A percentile compares a stretch with the other conserved stretches of the same genome.
Conservation (phyloP, 2,797 vertebrate genomes). For the Squalus acanthias region DNA sequence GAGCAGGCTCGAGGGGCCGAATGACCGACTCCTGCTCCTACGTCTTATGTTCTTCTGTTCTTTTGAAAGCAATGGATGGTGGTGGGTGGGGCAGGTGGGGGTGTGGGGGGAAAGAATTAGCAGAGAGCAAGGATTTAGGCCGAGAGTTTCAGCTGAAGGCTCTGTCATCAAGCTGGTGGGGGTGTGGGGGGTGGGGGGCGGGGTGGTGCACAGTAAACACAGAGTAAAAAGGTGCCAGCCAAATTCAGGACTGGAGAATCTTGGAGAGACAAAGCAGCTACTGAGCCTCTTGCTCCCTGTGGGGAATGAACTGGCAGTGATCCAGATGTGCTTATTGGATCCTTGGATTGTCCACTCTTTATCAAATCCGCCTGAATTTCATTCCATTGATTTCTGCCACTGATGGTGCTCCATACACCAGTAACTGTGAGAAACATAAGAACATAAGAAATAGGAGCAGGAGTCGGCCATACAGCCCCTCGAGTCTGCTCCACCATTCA, state of each 20-base stretch:
- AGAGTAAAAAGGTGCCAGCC: too few relatives aligned
- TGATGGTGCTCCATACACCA: neutral
- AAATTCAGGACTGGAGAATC: neutral
- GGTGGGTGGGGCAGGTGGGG: neutral
- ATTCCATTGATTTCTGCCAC: neutral
- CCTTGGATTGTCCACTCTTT: neutral
- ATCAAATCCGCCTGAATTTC: too few relatives aligned
- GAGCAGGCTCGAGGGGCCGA: too few relatives aligned
- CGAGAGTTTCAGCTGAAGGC: neutral
- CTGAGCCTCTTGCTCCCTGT: neutral
- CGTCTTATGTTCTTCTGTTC: neutral
- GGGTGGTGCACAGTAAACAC: neutral
- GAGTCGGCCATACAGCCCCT: too few relatives aligned
- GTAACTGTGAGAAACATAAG: neutral
- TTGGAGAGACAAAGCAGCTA: neutral
- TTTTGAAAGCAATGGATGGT: neutral
- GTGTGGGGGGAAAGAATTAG: neutral
- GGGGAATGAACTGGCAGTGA: too few relatives aligned
- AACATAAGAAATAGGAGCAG: too few relatives aligned
- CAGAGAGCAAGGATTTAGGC: neutral
- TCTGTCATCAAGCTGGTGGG: neutral
- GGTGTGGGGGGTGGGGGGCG: neutral
- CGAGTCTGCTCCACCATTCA: too few relatives aligned
- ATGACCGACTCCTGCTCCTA: too few relatives aligned
- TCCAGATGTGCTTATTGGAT: neutral